phyloP scores from a whole-genome alignment of 1,140 invertebrate genomes.

The Rhopalosiphum maidis region DNA sequence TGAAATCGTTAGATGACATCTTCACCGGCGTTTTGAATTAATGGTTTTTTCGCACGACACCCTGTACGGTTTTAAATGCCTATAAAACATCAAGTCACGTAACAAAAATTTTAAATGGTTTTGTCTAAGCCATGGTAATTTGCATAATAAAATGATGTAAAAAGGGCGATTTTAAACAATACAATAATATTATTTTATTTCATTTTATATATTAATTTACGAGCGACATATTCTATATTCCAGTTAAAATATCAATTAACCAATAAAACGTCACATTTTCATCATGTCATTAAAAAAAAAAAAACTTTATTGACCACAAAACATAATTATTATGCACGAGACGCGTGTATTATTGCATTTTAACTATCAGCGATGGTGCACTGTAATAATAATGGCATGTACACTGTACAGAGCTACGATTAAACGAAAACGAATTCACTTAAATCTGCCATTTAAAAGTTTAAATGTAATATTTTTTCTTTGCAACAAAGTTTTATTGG shows the following conservation, averaged over 20 bases:
- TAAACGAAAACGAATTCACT: not conserved
- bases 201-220: not conserved
- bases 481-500: too few relatives aligned
- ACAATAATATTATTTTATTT: not conserved
- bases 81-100: conserved; percentile 15
- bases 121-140: not conserved
- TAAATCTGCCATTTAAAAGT: too few relatives aligned
- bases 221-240: not conserved
- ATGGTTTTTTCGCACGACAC: not conserved
- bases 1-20: not conserved
- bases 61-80: not conserved
- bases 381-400: not conserved
- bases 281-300: not conserved
- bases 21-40: not conserved
- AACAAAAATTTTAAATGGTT: not conserved
- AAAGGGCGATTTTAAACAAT: not conserved
- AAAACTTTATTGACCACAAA: not conserved
- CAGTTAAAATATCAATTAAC: not conserved
- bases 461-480: too few relatives aligned
- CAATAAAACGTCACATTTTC: not conserved
- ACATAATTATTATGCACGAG: not conserved
- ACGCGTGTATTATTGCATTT: not conserved
- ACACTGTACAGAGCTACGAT: not conserved
- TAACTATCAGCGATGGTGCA: not conserved
- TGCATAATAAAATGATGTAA: not conserved